Conservation (phyloP, 2,888 invertebrate species). For the Apotomis capreana region DNA sequence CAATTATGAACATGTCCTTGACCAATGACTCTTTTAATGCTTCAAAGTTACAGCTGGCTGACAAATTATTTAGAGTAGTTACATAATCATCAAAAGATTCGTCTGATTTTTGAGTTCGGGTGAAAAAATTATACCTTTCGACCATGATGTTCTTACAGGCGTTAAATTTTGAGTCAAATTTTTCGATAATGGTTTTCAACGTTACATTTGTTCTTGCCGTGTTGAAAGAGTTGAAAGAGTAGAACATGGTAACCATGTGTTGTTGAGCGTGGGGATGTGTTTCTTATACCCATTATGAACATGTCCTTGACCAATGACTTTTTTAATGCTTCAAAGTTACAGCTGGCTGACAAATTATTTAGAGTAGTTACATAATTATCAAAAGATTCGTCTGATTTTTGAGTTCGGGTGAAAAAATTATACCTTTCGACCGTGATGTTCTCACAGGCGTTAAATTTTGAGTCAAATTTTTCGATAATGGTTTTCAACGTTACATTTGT, state of each 20-base stretch:
- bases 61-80: neutral
- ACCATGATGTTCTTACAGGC: constrained; percentile 13
- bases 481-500: constrained; percentile 7
- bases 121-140: constrained; percentile 27
- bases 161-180: constrained; percentile 24
- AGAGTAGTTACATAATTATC: constrained; percentile 3
- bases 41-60: neutral
- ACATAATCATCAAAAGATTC: constrained; percentile 2
- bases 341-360: neutral
- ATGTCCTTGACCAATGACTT: constrained; percentile 4
- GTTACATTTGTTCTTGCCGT: constrained; percentile 8
- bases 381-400: neutral
- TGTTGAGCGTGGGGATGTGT: neutral
- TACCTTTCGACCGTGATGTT: constrained; percentile 24
- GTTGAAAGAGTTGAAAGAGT: constrained; percentile 31
- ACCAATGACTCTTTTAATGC: neutral
- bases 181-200: neutral
- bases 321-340: neutral
- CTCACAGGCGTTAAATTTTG: constrained; percentile 14
- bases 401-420: constrained; percentile 12
- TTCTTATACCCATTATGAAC: neutral
- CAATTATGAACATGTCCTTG: constrained; percentile 9
- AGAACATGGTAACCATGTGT: no score
- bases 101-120: neutral
- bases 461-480: constrained; percentile 14